Percentiles rank a stretch among this genome's conserved stretches.
phyloP scores from a whole-genome alignment of 2,797 vertebrate species.

The Melanotaenia nigrans region DNA sequence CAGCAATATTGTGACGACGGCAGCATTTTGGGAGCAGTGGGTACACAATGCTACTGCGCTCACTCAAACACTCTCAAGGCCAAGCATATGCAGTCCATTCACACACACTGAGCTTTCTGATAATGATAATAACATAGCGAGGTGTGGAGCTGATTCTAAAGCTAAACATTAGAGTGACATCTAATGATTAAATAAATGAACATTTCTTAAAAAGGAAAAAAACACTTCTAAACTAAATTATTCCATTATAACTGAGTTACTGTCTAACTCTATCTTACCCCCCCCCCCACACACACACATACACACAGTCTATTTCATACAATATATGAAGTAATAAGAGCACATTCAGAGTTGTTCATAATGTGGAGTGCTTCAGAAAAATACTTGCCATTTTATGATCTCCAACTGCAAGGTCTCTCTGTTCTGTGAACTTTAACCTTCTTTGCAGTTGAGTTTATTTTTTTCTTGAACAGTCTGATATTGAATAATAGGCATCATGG shows the following conservation, averaged over 20 bases:
- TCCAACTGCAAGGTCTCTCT: conserved; percentile 48
- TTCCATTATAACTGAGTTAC: background rate
- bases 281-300: conserved; percentile 7
- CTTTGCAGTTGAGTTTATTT: conserved; percentile 32
- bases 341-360: conserved; percentile 34
- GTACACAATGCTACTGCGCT: conserved; percentile 43
- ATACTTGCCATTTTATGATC: conserved; percentile 75
- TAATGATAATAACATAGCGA: background rate
- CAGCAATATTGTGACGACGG: conserved; percentile 62
- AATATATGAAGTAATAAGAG: conserved; percentile 38
- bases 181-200: conserved; percentile 11
- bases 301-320: conserved; percentile 6
- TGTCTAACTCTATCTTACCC: background rate
- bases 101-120: conserved; percentile 20
- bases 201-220: conserved; percentile 1
- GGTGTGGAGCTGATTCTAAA: background rate
- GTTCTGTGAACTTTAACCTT: conserved; percentile 51
- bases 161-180: background rate
- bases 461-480: conserved; percentile 41
- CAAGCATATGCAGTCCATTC: conserved; percentile 32
- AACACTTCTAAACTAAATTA: conserved; percentile 17
- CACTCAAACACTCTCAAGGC: conserved; percentile 45
- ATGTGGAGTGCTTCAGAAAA: conserved; percentile 53
- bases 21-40: conserved; percentile 67
- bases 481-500: conserved; percentile 38